These are phyloP conservation scores for Aradus depressus DNA, from an alignment of 2,888 invertebrate genomes.

Conservation along the genomic window DNA sequence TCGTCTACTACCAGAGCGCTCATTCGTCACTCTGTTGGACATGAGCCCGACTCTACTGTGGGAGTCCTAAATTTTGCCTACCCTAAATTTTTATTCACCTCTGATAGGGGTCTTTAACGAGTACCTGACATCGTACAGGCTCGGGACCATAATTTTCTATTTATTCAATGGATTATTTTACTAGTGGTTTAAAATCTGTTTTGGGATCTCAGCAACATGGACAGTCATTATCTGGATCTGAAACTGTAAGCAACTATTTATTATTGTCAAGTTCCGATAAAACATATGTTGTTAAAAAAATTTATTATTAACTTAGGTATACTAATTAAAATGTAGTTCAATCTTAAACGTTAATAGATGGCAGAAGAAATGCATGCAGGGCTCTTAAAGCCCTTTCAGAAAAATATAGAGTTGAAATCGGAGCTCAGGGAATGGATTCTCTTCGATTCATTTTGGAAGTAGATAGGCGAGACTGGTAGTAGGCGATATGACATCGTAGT, in stretches of 20 bases:
- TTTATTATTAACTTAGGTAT: background rate
- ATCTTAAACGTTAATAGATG: conserved; percentile 86
- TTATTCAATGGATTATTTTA: conserved; percentile 66
- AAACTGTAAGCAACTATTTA: conserved; percentile 56
- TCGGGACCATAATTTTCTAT: too few relatives aligned
- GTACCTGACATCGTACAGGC: too few relatives aligned
- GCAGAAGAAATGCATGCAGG: conserved; percentile 90
- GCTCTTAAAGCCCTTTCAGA: conserved; percentile 83
- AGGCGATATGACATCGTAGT: too few relatives aligned
- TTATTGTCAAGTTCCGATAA: background rate
- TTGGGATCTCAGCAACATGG: conserved; percentile 71
- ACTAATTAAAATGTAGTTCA: conserved; percentile 44
- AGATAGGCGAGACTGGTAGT: conserved; percentile 80
- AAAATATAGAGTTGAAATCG: conserved; percentile 91
- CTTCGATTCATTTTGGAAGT: conserved; percentile 66
- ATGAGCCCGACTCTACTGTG: too few relatives aligned
- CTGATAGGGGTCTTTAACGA: too few relatives aligned
- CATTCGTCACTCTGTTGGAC: too few relatives aligned
- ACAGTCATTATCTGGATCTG: conserved; percentile 59
- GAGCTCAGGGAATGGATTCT: conserved; percentile 81
- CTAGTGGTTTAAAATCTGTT: conserved; percentile 78
- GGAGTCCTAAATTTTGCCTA: too few relatives aligned
- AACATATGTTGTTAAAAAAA: background rate
- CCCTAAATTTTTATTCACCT: too few relatives aligned
- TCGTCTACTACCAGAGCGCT: too few relatives aligned